Evolutionary conservation across 2,888 invertebrate species (phyloP), one percentile per base, ranked within the genome.

Genomic region (Coelopa pilipes): DNA sequence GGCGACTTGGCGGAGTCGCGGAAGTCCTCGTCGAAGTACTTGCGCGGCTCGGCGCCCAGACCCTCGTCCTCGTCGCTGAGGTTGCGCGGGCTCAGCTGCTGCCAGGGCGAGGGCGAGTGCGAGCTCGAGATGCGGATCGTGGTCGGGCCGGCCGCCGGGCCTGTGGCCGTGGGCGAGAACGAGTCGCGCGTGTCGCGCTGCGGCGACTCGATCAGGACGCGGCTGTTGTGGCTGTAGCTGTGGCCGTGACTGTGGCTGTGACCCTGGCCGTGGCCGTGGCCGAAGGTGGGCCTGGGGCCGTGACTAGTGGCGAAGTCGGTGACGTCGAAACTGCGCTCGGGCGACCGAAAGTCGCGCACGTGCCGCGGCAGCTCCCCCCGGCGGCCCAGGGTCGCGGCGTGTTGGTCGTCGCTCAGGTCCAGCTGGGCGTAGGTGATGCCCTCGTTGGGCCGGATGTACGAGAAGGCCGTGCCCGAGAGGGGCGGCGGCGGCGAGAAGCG

Each of bases 391-490:
- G 50, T 19, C n/a, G 21, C 76, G 76, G 7, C 76, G 75, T 77
- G 76, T 10, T 70, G 74, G 62, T 84, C 84, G 11, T 84, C 84
- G 63, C 79, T 81, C 60, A 80, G 73, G 55, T 85, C 85, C 4
- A 95, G 92, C 85, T 94, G 93, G 10, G 95, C 94, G 82, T 95
- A 95, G 66, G 94, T 93, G 34, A 94, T 90, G 77, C 91, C 90
- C 81, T 90, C 89, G 79, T 90, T 89, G 75, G 90, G 89, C 79
- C 82, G 89, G 89, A 93, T 93, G 81, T 95, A 95, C 0, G 95
- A 95, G 87, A 95, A 95, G 47, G 94, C 95, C 82, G 94, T 92
- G 82, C 93, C 94, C 79, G 91, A 90, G 82, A 94, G 93, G 78
- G 91, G 90, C 1, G 93, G 91, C 63, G 92, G 91, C 0, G 92